Conservation (phyloP, 2,113 vertebrate genomes). For the Anolis carolinensis region DNA sequence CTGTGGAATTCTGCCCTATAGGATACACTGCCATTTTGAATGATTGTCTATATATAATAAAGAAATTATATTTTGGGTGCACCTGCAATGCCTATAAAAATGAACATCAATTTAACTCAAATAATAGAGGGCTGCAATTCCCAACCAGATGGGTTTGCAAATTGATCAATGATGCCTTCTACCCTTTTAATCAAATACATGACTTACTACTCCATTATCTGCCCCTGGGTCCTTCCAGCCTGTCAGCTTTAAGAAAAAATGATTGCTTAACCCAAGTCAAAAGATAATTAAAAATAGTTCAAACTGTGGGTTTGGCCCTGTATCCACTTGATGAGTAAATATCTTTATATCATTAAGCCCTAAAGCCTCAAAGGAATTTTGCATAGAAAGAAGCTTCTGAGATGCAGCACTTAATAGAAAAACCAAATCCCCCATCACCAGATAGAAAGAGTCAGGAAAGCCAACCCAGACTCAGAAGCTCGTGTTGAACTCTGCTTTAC, state of each 20-base stretch:
- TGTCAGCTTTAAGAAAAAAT: conserved; percentile 50
- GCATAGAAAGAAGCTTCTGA: conserved; percentile 41
- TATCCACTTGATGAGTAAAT: conserved; percentile 30
- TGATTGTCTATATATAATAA: background rate
- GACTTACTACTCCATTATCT: conserved; percentile 33
- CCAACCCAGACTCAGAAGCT: conserved; percentile 42
- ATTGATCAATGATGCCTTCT: background rate
- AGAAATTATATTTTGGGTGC: background rate
- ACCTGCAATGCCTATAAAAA: background rate
- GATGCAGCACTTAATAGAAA: conserved; percentile 40
- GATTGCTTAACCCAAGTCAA: conserved; percentile 52
- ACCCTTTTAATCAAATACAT: conserved; percentile 50
- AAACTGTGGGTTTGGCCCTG: conserved; percentile 51
- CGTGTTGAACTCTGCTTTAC: conserved; percentile 36
- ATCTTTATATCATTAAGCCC: conserved; percentile 51
- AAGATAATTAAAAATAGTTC: conserved; percentile 63
- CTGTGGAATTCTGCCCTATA: background rate
- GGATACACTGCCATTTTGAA: background rate
- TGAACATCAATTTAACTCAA: background rate
- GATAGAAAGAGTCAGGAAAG: conserved; percentile 23
- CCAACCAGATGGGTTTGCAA: conserved; percentile 27
- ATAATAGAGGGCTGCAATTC: background rate
- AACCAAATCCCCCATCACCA: conserved; percentile 48
- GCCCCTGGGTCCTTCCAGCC: background rate
- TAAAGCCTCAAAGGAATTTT: conserved; percentile 51